Base-by-base conservation (phyloP, 1,140 invertebrate species). In the Nebria ingens region DNA sequence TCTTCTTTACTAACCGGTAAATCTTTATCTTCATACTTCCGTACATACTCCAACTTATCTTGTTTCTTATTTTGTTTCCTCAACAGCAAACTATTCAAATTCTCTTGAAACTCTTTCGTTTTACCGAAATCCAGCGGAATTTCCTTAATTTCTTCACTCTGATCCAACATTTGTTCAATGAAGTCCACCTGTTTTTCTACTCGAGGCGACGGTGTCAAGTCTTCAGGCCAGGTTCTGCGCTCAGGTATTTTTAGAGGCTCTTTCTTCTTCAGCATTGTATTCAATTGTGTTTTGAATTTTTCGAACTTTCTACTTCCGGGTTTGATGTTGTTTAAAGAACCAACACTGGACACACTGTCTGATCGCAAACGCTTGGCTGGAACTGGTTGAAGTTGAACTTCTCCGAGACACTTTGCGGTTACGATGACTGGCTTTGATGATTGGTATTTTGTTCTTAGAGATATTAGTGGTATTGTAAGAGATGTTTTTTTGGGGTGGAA, bases 1-100 rank as follows among this genome's bases (percentile, higher is more conserved):
- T 52, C 19, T 21, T 11, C 17, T 19, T 6, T 6, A 11, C 4
- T 17, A 11, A 45, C 40, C 25, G 6, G 6, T 34, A n/a, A n/a
- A 12, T 45, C 40, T 11, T 45, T 45, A 45, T 6, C 40, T 53
- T 53, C 51, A 22, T 49, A 54, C 25, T 42, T 51, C 40, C 40
- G 53, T 22, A 12, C 34, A 19, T 9, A 2, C 20, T 9, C 6
- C 51, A 17, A 15, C 29, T 57, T 12, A 52, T 52, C 19, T 15
- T 53, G 15, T 19, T 22, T 34, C 25, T 34, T n/a, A 22, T 53
- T 23, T 2, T 25, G 21, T 52, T 21, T 52, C 23, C 21, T 12
- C 51, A 52, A 12, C 23, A 52, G 23, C 21, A 52, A 21, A 23
- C 19, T 52, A 19, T 52, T 52, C 51, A 52, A 19, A 11, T 21